A percentile compares a stretch with the other conserved stretches of the same genome.
These are phyloP conservation scores for Limonius californicus DNA, from an alignment of 1,140 invertebrate genomes.

Conservation along the genomic window DNA sequence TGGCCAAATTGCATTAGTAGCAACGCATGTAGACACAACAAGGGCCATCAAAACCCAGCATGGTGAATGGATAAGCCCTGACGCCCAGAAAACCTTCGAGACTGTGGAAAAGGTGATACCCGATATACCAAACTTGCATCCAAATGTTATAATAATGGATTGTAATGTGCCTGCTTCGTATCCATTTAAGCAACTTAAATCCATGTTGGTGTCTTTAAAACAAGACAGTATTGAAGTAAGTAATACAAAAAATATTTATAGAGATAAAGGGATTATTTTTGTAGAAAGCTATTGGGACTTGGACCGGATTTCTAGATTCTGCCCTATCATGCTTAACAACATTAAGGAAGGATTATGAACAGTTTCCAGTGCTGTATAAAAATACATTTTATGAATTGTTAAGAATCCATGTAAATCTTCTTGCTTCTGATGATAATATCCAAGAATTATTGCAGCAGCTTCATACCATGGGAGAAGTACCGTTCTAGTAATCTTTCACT, in stretches of 20 bases:
- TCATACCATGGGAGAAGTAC: conserved; percentile 65
- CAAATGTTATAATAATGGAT: conserved; percentile 57
- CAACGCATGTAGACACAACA: conserved; percentile 62
- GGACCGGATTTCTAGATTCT: conserved; percentile 61
- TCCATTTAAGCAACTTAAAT: conserved; percentile 43
- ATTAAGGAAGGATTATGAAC: conserved; percentile 52
- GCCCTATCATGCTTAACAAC: conserved; percentile 54
- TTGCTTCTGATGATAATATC: conserved; percentile 66
- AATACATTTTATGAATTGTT: conserved; percentile 61
- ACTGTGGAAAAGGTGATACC: conserved; percentile 44
- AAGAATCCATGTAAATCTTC: conserved; percentile 62
- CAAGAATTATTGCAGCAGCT: conserved; percentile 65
- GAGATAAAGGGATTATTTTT: conserved; percentile 17
- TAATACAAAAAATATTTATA: not conserved
- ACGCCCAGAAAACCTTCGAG: conserved; percentile 55
- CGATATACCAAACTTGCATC: conserved; percentile 40
- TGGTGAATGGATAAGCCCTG: conserved; percentile 57
- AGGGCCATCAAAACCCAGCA: conserved; percentile 52
- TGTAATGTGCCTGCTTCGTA: conserved; percentile 55
- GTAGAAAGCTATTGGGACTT: conserved; percentile 50
- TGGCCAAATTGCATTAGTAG: conserved; percentile 62
- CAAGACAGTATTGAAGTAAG: conserved; percentile 41
- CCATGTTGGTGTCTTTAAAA: conserved; percentile 36
- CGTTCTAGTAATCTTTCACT: too few species aligned
- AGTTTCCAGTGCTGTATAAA: conserved; percentile 67